Evolutionary conservation across 2,888 invertebrate species (phyloP), one percentile per base, ranked within the genome.

Genomic region (Drosophila vallismaia): DNA sequence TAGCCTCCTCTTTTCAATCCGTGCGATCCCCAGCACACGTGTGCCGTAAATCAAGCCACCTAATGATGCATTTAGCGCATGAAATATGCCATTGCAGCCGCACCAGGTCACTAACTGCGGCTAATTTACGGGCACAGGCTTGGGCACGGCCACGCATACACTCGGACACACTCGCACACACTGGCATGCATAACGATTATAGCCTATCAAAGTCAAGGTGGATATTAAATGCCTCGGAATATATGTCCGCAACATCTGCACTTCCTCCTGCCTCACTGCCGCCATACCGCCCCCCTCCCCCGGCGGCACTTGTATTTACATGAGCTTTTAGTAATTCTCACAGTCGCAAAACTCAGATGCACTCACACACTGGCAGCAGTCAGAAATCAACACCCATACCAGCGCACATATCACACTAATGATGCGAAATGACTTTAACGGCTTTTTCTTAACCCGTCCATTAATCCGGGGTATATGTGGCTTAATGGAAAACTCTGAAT

Each of bases 401-500:
- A 38, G 50, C 60, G 48, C 75, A 77, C 88, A 79, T 64, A 77
- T 86, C 86, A 86, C 76, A 86, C 89, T 89, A 89, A 89, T 89
- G 89, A 89, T 89, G 89, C 89, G 86, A 89, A 89, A 89, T 89
- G 82, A 79, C 86, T 88, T 86, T 89, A 89, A 89, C 89, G 89
- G 89, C 67, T 64, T 63, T 82, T 86, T 77, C 57, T 52, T 28
- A n/a, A 28, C 24, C 5, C 6, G 3, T 31, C 29, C 44, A 14
- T 2, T 31, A 8, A 19, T 28, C 36, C 40, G 7, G 44, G 69
- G 69, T 54, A 54, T 70, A 54, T 53, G 1, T 8, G 49, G 31
- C 62, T 10, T 12, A 8, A 14, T 10, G 36, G n/a, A 36, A n/a
- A 36, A 10, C 36, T 36, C 1, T 5, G 36, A 12, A 44, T 9